phyloP scores from a whole-genome alignment of 2,797 vertebrate species.

The Hyperoplus immaculatus region DNA sequence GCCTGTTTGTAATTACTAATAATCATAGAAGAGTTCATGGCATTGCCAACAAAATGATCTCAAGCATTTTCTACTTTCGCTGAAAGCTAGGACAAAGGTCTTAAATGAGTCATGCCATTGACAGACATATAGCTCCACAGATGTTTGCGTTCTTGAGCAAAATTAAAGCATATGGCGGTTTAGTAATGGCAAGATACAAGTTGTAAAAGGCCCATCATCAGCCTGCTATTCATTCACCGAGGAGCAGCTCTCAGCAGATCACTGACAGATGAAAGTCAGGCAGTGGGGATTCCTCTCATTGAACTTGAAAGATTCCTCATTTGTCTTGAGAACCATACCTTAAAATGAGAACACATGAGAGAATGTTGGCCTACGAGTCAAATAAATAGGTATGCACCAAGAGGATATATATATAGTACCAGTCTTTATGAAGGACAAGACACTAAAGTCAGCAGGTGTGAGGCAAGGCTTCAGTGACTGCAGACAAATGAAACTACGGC shows the following conservation, averaged over 20 bases:
- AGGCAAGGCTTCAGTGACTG: constrained; percentile 3
- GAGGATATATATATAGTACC: neutral
- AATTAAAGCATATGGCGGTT: constrained; percentile 16
- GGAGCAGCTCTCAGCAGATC: constrained; percentile 31
- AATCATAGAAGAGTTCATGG: neutral
- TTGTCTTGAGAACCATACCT: no score
- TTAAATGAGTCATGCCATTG: neutral
- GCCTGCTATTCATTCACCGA: constrained; percentile 41
- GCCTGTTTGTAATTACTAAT: constrained; percentile 37
- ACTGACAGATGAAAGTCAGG: constrained; percentile 15
- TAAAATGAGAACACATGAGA: no score
- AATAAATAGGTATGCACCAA: no score
- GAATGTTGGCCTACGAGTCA: no score
- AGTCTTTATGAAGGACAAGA: neutral
- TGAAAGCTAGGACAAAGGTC: constrained; percentile 9
- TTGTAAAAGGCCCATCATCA: constrained; percentile 37
- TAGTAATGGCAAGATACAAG: constrained; percentile 11
- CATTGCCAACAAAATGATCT: constrained; percentile 25
- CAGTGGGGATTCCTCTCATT: neutral
- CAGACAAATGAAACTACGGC: constrained; percentile 16
- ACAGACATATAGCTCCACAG: neutral
- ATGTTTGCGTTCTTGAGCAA: neutral
- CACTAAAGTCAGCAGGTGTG: constrained; percentile 7
- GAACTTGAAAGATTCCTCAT: constrained; percentile 1
- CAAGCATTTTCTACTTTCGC: constrained; percentile 14